Evolutionary conservation across 2,113 vertebrate species (phyloP), one percentile per base, ranked within the genome.

Genomic region (Nannospalax galili): DNA sequence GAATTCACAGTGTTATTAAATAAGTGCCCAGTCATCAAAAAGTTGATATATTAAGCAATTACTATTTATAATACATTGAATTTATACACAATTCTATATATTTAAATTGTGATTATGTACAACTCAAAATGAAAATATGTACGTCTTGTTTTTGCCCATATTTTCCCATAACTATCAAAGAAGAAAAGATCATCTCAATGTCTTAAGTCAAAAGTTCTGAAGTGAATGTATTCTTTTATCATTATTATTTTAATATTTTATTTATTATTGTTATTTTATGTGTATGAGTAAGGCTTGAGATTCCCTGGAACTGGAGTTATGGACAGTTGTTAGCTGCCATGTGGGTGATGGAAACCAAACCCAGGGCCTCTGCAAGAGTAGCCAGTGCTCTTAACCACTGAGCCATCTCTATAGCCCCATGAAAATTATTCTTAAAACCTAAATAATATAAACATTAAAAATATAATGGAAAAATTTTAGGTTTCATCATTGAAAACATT

Each of bases 151-250:
- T 90, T 79, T 88, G 35, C 48, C 52, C 0, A 15, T 72, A 45
- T 37, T 82, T 77, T 8, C 15, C 37, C 20, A 48, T 30, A 73
- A 60, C 8, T 65, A 16, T 45, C 26, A 35, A 45, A 75, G 64
- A 58, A 56, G 64, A 17, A 86, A 88, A 86, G 5, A 64, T 79
- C 65, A 35, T 60, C 1, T 30, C 65, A 40, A 60, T 42, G 15
- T 56, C 19, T 93, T 42, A 87, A 94, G 30, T 95, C 42, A 78
- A 77, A 92, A 70, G 16, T 74, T 65, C 24, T 42, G 16, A 65
- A 92, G 20, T 16, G 48, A 52, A 4, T 65, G 45, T 87, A 60
- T 69, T 72, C 16, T 72, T 70, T n/a, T n/a, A n/a, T n/a, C n/a
- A n/a, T n/a, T n/a, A n/a, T n/a, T n/a, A n/a, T n/a, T n/a, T n/a